A percentile compares a stretch with the other conserved stretches of the same genome.
Conservation (phyloP, 2,113 vertebrate species). For the Bufo bufo region DNA sequence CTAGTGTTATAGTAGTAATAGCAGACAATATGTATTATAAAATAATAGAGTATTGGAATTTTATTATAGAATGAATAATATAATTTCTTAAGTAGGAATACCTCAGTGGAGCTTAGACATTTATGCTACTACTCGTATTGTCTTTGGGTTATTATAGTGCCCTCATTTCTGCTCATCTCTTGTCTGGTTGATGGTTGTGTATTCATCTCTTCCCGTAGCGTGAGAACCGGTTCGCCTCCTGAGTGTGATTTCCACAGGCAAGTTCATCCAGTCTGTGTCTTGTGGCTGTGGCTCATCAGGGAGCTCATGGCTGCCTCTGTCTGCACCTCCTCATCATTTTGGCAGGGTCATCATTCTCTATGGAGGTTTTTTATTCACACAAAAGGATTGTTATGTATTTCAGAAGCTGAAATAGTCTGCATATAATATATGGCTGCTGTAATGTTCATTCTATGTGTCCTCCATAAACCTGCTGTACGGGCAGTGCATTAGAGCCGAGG, state of each 20-base stretch:
- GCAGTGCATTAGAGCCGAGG: too few species aligned
- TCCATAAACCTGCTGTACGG: not conserved
- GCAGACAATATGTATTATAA: too few species aligned
- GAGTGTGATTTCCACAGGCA: not conserved
- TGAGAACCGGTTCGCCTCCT: conserved; percentile 4
- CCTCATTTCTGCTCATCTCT: not conserved
- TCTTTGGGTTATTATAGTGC: not conserved
- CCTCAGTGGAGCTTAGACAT: not conserved
- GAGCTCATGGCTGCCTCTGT: not conserved
- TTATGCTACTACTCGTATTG: not conserved
- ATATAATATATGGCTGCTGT: too few species aligned
- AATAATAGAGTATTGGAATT: too few species aligned
- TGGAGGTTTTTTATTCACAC: not conserved
- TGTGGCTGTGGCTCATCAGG: not conserved
- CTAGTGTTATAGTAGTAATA: not conserved
- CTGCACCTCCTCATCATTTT: not conserved
- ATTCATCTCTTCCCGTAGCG: not conserved
- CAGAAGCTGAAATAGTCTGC: too few species aligned
- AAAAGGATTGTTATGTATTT: too few species aligned
- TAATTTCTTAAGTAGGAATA: too few species aligned
- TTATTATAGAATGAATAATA: too few species aligned
- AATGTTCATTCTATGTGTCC: not conserved
- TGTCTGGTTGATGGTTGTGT: not conserved
- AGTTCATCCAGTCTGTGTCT: not conserved
- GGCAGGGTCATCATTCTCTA: not conserved